Evolutionary conservation across 2,113 vertebrate species (phyloP).

Genomic region (Hepsetus odoe): DNA sequence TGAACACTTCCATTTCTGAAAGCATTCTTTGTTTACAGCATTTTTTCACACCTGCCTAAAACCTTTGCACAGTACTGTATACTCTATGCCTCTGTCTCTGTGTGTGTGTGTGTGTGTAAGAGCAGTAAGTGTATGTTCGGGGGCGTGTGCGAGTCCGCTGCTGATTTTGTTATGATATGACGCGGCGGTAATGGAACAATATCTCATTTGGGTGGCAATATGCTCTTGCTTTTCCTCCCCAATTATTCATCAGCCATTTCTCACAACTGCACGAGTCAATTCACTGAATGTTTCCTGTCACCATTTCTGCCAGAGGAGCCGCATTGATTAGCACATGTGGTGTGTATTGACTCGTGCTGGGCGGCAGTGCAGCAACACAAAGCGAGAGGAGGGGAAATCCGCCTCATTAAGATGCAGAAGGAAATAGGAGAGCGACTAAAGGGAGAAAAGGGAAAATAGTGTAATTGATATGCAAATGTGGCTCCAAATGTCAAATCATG

Average conservation of each 20-base stretch:
- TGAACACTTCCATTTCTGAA: no score
- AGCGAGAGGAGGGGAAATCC: conserved; percentile 50
- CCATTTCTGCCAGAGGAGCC: conserved; percentile 48
- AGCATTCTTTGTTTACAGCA: no score
- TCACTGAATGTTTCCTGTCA: conserved; percentile 53
- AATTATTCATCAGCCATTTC: conserved; percentile 54
- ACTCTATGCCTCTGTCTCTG: not conserved
- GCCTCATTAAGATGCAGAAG: conserved; percentile 56
- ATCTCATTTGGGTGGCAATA: conserved; percentile 43
- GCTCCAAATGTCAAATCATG: conserved; percentile 58
- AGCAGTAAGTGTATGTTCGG: conserved; percentile 5
- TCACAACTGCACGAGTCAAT: conserved; percentile 49
- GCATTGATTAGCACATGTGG: conserved; percentile 57
- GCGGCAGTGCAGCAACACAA: conserved; percentile 42
- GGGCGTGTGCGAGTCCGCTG: conserved; percentile 13
- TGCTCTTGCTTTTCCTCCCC: conserved; percentile 44
- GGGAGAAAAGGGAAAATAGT: conserved; percentile 50
- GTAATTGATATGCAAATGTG: conserved; percentile 58
- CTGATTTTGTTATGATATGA: conserved; percentile 23
- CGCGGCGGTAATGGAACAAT: conserved; percentile 50
- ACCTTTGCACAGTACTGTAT: no score
- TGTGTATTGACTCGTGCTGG: conserved; percentile 51
- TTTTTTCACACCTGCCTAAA: no score
- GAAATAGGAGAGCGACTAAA: conserved; percentile 53
- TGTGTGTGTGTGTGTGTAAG: conserved; percentile 6